Evolutionary conservation across 2,113 vertebrate genomes (phyloP), one percentile per base, ranked within the genome.

Genomic region (Podarcis cretensis): DNA sequence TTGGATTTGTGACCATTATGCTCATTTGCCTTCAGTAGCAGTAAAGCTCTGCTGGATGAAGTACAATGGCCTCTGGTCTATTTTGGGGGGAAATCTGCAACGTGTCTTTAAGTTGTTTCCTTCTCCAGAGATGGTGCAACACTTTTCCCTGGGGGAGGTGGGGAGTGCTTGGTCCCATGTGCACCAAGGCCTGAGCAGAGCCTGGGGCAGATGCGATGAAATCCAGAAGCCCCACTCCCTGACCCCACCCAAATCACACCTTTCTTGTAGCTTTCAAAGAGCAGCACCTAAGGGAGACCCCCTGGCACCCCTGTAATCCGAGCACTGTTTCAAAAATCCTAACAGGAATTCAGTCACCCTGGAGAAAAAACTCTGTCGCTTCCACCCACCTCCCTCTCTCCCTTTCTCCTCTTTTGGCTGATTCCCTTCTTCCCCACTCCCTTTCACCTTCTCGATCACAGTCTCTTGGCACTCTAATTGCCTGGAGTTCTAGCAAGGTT

Each of bases 371-470:
- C 30, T 69, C 30, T 69, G 25, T 63, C 27, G 27, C 32, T 30
- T 43, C 37, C 37, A 54, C 9, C 48, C 48, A 30, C 7, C 54
- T 30, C 13, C 27, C 27, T 87, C 8, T 32, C 5, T 78, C 27
- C 25, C 16, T 12, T 12, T 3, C 48, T 3, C 2, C 1, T 21
- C 5, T 85, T 57, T 57, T 66, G 71, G 71, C n/a, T 73, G 71
- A 32, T n/a, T 21, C 10, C 14, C 32, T 35, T 21, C n/a, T 32
- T 32, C 13, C 73, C 14, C 32, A 4, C 37, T 69, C 21, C 65
- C 37, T 90, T 87, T 59, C 83, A 90, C 74, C 84, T 79, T 2
- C 3, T 82, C 83, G 75, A 35, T 48, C 35, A 48, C 40, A 89
- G 77, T 74, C 63, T 81, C 43, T 66, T 78, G 76, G 85, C 88